phyloP scores from a whole-genome alignment of 2,888 invertebrate species.

The Osedax frankpressi region DNA sequence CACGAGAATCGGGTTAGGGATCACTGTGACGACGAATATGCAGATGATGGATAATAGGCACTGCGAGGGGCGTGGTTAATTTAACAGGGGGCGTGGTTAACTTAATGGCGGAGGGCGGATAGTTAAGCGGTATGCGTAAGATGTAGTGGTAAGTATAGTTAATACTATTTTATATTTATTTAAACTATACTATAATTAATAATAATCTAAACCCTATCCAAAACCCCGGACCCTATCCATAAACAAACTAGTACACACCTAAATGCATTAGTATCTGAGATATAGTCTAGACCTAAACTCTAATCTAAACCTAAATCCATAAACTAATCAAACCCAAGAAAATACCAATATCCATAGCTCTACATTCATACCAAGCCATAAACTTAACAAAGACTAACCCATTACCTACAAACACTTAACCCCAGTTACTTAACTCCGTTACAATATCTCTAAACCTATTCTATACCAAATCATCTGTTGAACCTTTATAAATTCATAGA shows the following conservation, averaged over 20 bases:
- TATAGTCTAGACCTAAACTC: not conserved
- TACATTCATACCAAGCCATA: not conserved
- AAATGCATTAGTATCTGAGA: not conserved
- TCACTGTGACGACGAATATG: not conserved
- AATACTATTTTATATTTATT: too few relatives aligned
- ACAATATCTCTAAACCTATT: too few relatives aligned
- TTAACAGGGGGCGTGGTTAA: not conserved
- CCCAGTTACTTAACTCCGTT: too few relatives aligned
- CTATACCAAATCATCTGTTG: constrained; percentile 17
- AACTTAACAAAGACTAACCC: not conserved
- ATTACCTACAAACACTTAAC: not conserved
- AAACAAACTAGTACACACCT: not conserved
- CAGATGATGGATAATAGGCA: not conserved
- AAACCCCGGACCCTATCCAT: too few relatives aligned
- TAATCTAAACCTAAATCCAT: not conserved
- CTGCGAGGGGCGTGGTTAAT: not conserved
- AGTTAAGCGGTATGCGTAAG: too few relatives aligned
- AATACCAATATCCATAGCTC: not conserved
- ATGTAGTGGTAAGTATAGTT: too few relatives aligned
- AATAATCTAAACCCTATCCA: too few relatives aligned
- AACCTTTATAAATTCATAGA: constrained; percentile 48
- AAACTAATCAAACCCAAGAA: not conserved
- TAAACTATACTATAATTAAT: too few relatives aligned
- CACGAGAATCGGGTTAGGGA: not conserved
- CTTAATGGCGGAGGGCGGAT: not conserved